These are phyloP conservation scores for Zoanthus sansibaricus DNA, from an alignment of 92 coral and sea anemone species.

Conservation along the genomic window DNA sequence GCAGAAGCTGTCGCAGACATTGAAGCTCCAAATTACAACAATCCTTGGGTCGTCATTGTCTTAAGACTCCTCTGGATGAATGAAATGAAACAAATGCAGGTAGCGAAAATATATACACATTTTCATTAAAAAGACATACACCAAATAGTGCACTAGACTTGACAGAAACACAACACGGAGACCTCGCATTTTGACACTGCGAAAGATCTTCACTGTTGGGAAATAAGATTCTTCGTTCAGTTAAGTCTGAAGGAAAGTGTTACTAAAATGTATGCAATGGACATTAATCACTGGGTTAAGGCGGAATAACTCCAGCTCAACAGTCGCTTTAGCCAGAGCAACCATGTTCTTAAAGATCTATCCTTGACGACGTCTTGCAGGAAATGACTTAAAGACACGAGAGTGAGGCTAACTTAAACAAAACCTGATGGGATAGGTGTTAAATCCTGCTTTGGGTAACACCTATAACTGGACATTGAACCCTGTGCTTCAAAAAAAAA, in stretches of 20 bases:
- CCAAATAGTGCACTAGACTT: slow-evolving; percentile 12
- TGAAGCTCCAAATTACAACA: slow-evolving; percentile 25
- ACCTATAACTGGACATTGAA: no score
- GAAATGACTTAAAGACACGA: background rate
- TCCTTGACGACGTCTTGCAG: slow-evolving; percentile 17
- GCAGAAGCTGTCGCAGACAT: slow-evolving; percentile 15
- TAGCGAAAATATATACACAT: no score
- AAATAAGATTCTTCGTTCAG: slow-evolving; percentile 30
- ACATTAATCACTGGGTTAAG: slow-evolving; percentile 17
- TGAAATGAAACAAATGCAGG: background rate
- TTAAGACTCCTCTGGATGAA: slow-evolving; percentile 42
- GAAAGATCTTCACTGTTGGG: slow-evolving; percentile 10
- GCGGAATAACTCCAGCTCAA: background rate
- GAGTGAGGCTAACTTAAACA: background rate
- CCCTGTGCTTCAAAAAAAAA: no score
- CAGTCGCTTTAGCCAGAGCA: background rate
- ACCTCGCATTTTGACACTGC: slow-evolving; percentile 18
- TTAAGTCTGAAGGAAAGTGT: slow-evolving; percentile 19
- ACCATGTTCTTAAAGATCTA: background rate
- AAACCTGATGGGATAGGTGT: background rate
- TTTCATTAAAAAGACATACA: background rate
- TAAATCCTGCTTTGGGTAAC: slow-evolving; percentile 15
- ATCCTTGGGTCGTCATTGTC: slow-evolving; percentile 26
- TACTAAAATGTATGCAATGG: slow-evolving; percentile 33
- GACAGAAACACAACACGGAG: slow-evolving; percentile 19